Evolutionary conservation across 1,140 invertebrate genomes (phyloP).

Genomic region (Pachyrhynchus sulphureomaculatus): DNA sequence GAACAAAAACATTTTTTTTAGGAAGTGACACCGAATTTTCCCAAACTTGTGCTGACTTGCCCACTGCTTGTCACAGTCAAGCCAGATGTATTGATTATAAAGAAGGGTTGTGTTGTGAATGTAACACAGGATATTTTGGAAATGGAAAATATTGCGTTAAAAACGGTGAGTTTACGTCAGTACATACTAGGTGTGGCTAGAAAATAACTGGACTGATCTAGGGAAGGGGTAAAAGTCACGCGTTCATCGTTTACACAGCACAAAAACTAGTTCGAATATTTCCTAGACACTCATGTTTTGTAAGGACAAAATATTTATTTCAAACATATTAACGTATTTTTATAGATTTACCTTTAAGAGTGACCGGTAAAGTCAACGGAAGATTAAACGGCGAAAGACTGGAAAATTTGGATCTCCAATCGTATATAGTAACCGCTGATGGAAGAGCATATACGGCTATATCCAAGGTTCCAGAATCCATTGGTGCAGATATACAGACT

Average conservation of each 20-base stretch:
- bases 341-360: constrained; percentile 74
- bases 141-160: constrained; percentile 88
- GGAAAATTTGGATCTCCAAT: constrained; percentile 81
- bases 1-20: constrained; percentile 15
- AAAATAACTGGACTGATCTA: no score
- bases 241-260: no score
- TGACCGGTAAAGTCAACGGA: constrained; percentile 83
- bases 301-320: no score
- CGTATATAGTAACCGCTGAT: constrained; percentile 87
- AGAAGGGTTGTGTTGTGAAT: constrained; percentile 86
- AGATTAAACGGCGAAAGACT: constrained; percentile 75
- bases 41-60: constrained; percentile 57
- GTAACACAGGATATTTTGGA: constrained; percentile 78
- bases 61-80: constrained; percentile 75
- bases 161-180: constrained; percentile 64
- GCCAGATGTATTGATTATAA: constrained; percentile 81
- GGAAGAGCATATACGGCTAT: constrained; percentile 89
- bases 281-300: no score
- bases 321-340: no score
- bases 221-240: no score
- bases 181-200: no score
- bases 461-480: constrained; percentile 68
- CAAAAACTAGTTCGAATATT: no score
- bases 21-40: constrained; percentile 20
- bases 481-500: constrained; percentile 79